These are phyloP conservation scores for Olivierus martensii DNA, from an alignment of 1,140 invertebrate species.

Conservation along the genomic window DNA sequence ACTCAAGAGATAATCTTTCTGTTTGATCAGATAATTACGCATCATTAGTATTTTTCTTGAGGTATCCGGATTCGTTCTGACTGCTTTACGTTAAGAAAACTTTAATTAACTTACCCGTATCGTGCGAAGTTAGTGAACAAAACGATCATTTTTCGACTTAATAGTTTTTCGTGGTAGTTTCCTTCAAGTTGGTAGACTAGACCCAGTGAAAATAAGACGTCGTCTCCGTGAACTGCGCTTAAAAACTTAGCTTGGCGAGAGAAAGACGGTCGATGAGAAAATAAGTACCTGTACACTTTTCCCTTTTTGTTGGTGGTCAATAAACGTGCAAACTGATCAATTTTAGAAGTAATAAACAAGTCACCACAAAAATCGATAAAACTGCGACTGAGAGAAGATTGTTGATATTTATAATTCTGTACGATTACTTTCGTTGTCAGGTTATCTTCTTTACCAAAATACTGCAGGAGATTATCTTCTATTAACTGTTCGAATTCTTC, in stretches of 20 bases:
- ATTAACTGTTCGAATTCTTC: slow-evolving; percentile 6
- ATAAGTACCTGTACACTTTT: slow-evolving; percentile 17
- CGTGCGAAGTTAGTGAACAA: slow-evolving; percentile 15
- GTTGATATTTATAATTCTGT: not conserved
- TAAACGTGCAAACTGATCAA: not conserved
- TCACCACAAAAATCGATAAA: slow-evolving; percentile 20
- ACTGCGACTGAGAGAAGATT: not conserved
- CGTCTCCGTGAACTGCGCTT: slow-evolving; percentile 20
- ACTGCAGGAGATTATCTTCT: no score
- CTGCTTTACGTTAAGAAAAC: no score
- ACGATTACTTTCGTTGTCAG: not conserved
- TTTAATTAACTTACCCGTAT: slow-evolving; percentile 11
- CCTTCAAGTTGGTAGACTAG: slow-evolving; percentile 3
- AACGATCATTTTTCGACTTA: slow-evolving; percentile 9
- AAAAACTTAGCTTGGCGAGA: slow-evolving; percentile 19
- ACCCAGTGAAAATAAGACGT: slow-evolving; percentile 20
- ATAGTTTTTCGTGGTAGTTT: slow-evolving; percentile 5
- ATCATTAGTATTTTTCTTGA: no score
- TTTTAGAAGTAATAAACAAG: slow-evolving; percentile 12
- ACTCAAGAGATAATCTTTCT: no score
- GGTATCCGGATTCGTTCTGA: no score
- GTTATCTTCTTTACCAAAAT: not conserved
- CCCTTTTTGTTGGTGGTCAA: not conserved
- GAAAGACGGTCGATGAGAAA: slow-evolving; percentile 20
- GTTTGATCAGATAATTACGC: no score